Evolutionary conservation across 2,797 vertebrate genomes (phyloP), one percentile per base, ranked within the genome.

Genomic region (Astyanax mexicanus): DNA sequence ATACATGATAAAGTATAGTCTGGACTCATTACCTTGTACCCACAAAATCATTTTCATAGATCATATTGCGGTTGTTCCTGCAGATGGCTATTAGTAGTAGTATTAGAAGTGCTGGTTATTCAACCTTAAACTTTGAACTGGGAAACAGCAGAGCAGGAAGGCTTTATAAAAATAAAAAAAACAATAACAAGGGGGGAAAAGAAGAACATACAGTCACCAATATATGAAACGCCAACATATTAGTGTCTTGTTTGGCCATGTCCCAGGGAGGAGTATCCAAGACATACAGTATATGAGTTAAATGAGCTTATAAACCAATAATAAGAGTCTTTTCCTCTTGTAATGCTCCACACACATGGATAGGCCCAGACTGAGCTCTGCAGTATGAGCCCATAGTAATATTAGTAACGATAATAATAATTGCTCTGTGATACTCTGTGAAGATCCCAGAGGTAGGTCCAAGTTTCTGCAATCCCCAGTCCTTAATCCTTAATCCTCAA

Each of bases 81-180:
- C 25, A 35, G 55, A 17, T 58, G 5, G 6, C 9, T 4, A 62
- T 35, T 9, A 13, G 47, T n/a, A n/a, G 71, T 29, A 5, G 45
- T 45, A 32, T 77, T 35, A 35, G 25, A 42, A 5, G 35, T n/a
- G 51, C 12, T n/a, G 29, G 42, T 37, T 49, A 10, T 57, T 19
- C 6, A 23, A 23, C 51, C 21, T 69, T 15, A n/a, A n/a, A n/a
- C n/a, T n/a, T n/a, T n/a, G n/a, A n/a, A n/a, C n/a, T n/a, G 7
- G 17, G 38, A 61, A 80, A 37, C 19, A 61, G 2, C 45, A 23
- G 42, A 60, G 3, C 44, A 35, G 44, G 12, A 58, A 75, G 69
- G 21, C 6, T 11, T 74, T 55, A 11, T 57, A 60, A 60, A 72
- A 51, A 44, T 61, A 57, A 29, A 77, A 17, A 13, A 40, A 44